Conservation (phyloP, 2,888 invertebrate genomes). For the Selenia dentaria region DNA sequence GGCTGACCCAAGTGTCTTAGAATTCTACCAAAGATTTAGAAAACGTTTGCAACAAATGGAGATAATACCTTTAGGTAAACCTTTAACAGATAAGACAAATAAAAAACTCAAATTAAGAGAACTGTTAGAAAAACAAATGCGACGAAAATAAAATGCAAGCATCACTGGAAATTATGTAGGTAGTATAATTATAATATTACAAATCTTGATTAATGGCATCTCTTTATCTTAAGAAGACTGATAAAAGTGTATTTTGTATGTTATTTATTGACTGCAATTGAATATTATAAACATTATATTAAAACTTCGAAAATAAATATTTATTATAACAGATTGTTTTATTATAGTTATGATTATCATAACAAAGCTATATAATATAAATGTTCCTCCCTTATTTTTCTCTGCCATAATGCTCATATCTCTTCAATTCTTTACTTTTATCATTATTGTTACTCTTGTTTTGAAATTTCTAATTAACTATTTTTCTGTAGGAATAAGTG, state of each 20-base stretch:
- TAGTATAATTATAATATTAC: not conserved
- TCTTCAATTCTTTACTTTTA: too few relatives aligned
- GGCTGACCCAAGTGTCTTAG: constrained; percentile 93
- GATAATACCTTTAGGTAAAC: constrained; percentile 86
- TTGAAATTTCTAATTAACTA: too few relatives aligned
- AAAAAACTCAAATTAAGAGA: constrained; percentile 70
- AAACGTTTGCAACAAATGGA: constrained; percentile 86
- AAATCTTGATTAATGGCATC: not conserved
- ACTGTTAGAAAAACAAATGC: constrained; percentile 69
- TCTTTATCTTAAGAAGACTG: not conserved
- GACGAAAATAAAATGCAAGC: constrained; percentile 43
- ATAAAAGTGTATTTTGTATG: not conserved
- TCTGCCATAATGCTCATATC: too few relatives aligned
- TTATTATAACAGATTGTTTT: too few relatives aligned
- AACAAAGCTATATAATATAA: too few relatives aligned
- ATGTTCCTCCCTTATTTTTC: too few relatives aligned
- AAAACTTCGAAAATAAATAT: too few relatives aligned
- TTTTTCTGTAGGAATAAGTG: too few relatives aligned
- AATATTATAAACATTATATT: too few relatives aligned
- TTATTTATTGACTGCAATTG: not conserved
- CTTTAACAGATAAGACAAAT: constrained; percentile 69
- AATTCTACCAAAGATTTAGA: constrained; percentile 91
- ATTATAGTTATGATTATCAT: too few relatives aligned
- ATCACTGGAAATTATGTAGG: not conserved
- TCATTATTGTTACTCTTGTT: too few relatives aligned